Evolutionary conservation across 2,888 invertebrate genomes (phyloP).

Genomic region (Caenorhabditis sp.): DNA sequence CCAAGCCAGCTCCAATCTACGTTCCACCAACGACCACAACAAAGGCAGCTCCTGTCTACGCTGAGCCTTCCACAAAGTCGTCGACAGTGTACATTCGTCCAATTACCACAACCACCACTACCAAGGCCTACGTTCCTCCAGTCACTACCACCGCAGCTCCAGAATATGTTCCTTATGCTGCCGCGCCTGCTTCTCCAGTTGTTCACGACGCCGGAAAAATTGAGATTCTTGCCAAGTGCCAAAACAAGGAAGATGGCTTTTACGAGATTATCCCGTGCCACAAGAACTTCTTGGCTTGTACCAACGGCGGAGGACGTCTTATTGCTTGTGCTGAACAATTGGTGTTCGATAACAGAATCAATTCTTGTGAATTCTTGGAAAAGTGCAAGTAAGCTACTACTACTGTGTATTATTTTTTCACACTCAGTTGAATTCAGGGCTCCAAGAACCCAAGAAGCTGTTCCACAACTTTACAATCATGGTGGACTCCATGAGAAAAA

Average conservation of each 20-base stretch:
- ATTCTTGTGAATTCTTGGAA: constrained; percentile 60
- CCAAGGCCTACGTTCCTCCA: constrained; percentile 2
- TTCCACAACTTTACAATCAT: constrained; percentile 49
- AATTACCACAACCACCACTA: no score
- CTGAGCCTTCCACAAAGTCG: constrained; percentile 1
- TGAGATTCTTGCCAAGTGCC: constrained; percentile 46
- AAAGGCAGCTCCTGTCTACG: neutral
- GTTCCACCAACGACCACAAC: constrained; percentile 14
- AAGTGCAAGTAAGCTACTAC: constrained; percentile 56
- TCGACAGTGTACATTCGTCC: no score
- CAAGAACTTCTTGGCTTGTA: constrained; percentile 48
- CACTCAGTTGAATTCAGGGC: constrained; percentile 26
- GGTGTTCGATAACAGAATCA: constrained; percentile 60
- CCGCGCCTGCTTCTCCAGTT: constrained; percentile 24
- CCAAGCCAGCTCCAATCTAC: constrained; percentile 4
- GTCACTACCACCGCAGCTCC: constrained; percentile 18
- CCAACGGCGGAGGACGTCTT: constrained; percentile 5
- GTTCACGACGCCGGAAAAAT: neutral
- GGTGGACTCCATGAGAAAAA: constrained; percentile 45
- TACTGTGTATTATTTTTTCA: neutral
- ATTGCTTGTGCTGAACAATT: constrained; percentile 39
- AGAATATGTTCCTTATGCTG: constrained; percentile 15
- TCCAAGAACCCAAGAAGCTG: constrained; percentile 27
- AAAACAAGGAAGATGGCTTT: constrained; percentile 54
- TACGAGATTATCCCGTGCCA: constrained; percentile 51